Percentiles rank a stretch among this genome's conserved stretches.
These are phyloP conservation scores for Metalampra italica DNA, from an alignment of 2,888 invertebrate genomes.

Conservation along the genomic window DNA sequence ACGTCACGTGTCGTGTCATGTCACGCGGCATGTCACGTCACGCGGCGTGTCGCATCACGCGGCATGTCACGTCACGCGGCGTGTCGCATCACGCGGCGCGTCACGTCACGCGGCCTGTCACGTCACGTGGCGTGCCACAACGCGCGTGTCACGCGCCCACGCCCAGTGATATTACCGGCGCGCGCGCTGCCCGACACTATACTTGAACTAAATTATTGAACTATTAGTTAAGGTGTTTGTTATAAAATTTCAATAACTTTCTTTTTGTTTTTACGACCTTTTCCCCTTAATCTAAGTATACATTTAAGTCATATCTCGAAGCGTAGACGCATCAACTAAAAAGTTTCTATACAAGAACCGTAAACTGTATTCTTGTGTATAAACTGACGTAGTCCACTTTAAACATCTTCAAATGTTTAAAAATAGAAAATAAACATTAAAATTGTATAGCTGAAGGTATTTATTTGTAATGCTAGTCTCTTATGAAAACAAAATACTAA, in stretches of 20 bases:
- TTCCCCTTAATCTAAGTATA: constrained; percentile 75
- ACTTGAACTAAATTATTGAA: constrained; percentile 72
- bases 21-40: too few relatives aligned
- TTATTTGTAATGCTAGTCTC: constrained; percentile 79
- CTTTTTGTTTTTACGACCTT: constrained; percentile 72
- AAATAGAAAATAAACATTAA: constrained; percentile 73
- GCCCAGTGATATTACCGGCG: constrained; percentile 24
- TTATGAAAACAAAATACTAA: constrained; percentile 78
- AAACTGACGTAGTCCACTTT: constrained; percentile 71
- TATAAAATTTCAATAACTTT: constrained; percentile 77
- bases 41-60: too few relatives aligned
- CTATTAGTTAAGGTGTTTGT: constrained; percentile 78
- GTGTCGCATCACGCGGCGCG: too few relatives aligned
- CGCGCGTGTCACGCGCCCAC: constrained; percentile 10
- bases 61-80: too few relatives aligned
- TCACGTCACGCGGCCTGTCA: constrained; percentile 4
- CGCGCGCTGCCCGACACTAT: constrained; percentile 30
- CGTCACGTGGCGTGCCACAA: constrained; percentile 21
- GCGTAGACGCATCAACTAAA: constrained; percentile 69
- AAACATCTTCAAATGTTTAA: constrained; percentile 75
- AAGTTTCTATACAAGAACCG: constrained; percentile 62
- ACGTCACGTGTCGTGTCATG: too few relatives aligned
- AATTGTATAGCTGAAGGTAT: constrained; percentile 78
- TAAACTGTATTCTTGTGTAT: constrained; percentile 53
- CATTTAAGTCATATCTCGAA: constrained; percentile 77